A percentile compares a stretch with the other conserved stretches of the same genome.
phyloP scores from a whole-genome alignment of 2,888 invertebrate species.

The Apomyelois bistriatella region DNA sequence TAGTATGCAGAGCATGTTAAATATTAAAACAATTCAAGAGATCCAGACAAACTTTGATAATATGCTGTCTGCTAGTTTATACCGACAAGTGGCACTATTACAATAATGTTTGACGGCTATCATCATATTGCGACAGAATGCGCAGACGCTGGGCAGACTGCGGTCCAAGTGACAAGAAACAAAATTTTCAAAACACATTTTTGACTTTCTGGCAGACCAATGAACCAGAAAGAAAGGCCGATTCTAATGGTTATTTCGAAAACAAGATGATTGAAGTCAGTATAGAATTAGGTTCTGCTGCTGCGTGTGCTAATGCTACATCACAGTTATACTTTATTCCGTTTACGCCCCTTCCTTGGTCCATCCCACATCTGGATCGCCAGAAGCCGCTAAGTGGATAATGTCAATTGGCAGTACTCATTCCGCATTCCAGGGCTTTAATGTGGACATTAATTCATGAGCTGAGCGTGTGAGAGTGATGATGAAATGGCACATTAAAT shows the following conservation, averaged over 20 bases:
- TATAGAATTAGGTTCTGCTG: no score
- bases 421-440: conserved; percentile 75
- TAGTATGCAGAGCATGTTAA: not conserved
- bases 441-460: conserved; percentile 63
- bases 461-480: conserved; percentile 29
- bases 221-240: no score
- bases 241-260: no score
- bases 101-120: conserved; percentile 21
- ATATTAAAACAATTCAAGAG: not conserved
- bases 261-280: no score
- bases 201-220: no score
- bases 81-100: conserved; percentile 16
- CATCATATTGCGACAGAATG: conserved; percentile 36
- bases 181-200: no score
- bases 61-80: not conserved
- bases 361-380: conserved; percentile 15
- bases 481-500: conserved; percentile 20
- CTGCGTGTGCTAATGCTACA: no score
- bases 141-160: conserved; percentile 27
- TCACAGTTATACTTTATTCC: no score
- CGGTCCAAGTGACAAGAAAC: conserved; percentile 19
- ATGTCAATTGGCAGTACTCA: conserved; percentile 66
- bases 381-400: conserved; percentile 72
- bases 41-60: not conserved
- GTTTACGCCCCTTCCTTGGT: not conserved